Evolutionary conservation across 2,797 vertebrate genomes (phyloP), one percentile per base, ranked within the genome.

Genomic region (Gymnothorax reevesii): DNA sequence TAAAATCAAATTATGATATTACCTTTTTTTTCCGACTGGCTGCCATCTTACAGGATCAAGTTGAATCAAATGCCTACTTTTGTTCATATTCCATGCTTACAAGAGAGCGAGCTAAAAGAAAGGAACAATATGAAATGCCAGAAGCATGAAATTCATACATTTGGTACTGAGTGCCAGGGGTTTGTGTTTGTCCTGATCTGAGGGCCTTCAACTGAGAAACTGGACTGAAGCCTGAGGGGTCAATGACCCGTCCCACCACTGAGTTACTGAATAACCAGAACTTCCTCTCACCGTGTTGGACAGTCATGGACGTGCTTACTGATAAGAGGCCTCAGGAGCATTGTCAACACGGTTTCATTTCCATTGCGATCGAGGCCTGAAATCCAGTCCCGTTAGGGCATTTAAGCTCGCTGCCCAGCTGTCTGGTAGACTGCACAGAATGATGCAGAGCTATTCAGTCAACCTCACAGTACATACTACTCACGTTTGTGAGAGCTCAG

Each of bases 31-130:
- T 42, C 33, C 33, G 2, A 42, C 33, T 79, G 15, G 27, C 89
- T 91, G 12, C 88, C 82, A n/a, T 94, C 92, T 62, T 92, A 95
- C 95, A 92, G 93, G 93, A 93, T 89, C 90, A 89, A 93, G 90
- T 86, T 90, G 82, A 86, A 84, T 27, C 89, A 60, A 52, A 87
- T 79, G 80, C 57, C 83, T 82, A 80, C 73, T 71, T 83, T 54
- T 84, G 27, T 87, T 60, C 88, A 80, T 93, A 8, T 69, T 73
- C 27, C 71, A 71, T 89, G 91, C 90, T 91, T 91, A 89, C 89
- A 90, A 90, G 92, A 86, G 89, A 88, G 87, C 59, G 69, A 59
- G 71, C 7, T 71, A 6, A 73, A 33, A 52, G 73, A 2, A 20
- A 83, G 15, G 83, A 64, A 10, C 7, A 42, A 66, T 22, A n/a